Base-by-base conservation (phyloP, 2,888 invertebrate species). In the Sacculina carcini region DNA sequence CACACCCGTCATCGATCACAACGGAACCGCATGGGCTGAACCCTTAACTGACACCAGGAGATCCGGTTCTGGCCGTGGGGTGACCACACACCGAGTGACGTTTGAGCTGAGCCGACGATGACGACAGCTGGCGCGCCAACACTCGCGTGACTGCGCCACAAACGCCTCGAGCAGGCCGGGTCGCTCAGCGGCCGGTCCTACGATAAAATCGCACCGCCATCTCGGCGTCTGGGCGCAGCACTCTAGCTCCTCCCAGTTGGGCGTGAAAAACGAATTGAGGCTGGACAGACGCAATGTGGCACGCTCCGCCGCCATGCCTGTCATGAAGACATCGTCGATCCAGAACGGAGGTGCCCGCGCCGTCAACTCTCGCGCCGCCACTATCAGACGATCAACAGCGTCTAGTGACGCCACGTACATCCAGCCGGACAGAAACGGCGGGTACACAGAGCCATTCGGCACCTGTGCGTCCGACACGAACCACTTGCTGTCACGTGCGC, bases 241-340 rank as follows among this genome's bases (percentile, higher is more conserved):
- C 58, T 78, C 73, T 29, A 82, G 64, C 58, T 75, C 72, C 59
- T 81, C 77, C 12, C 78, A 72, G 62, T 80, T 77, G 9, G 75
- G 73, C 6, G 82, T 71, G 67, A 75, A 83, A 61, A 73, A 72
- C 26, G 48, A 48, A 39, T 56, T 57, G 29, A 55, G 38, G 7
- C 54, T 54, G 40, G 57, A 39, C 39, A 76, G 64, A 36, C 69
- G 65, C n/a, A 79, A 69, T 36, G 68, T 67, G 24, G 74, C 63
- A 28, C 70, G 66, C 50, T 74, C 66, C 7, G 77, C 71, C 29
- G 87, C 65, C 48, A 84, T 69, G 2, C 89, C 89, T 1, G 87
- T 89, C 0, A 89, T 66, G 62, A 77, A 79, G 42, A 82, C 77
- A 62, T 90, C 89, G 61, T 90, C 89, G 54, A 90, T 85, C 87